Evolutionary conservation across 2,113 vertebrate genomes (phyloP).

Genomic region (Stictonetta naevosa): DNA sequence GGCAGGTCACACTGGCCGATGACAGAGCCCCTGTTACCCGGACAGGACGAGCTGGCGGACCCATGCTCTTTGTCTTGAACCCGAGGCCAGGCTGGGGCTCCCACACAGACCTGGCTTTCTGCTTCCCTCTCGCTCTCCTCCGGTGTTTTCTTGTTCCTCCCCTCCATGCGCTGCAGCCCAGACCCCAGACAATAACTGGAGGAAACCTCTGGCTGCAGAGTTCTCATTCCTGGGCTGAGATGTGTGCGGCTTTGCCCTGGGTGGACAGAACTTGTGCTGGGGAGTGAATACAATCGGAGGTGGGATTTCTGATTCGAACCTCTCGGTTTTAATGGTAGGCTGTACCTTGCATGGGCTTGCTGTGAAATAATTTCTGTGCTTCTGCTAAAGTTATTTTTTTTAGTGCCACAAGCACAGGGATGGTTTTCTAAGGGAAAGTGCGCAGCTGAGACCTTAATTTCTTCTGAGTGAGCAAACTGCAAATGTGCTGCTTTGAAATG

Average conservation of each 20-base stretch:
- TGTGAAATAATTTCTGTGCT: slow-evolving; percentile 48
- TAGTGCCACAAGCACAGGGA: not conserved
- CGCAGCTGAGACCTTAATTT: slow-evolving; percentile 22
- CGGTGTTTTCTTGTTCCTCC: slow-evolving; percentile 23
- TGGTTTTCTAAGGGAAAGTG: slow-evolving; percentile 30
- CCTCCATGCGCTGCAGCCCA: slow-evolving; percentile 14
- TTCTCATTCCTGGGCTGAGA: slow-evolving; percentile 61
- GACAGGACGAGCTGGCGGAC: not conserved
- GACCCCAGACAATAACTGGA: slow-evolving; percentile 60
- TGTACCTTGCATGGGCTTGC: slow-evolving; percentile 30
- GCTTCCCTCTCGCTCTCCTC: not conserved
- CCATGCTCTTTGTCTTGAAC: too few species aligned
- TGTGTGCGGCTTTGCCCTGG: slow-evolving; percentile 55
- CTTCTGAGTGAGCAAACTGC: not conserved
- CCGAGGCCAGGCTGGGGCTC: not conserved
- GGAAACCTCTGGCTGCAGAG: slow-evolving; percentile 66
- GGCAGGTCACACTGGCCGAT: not conserved
- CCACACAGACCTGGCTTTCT: not conserved
- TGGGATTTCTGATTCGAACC: slow-evolving; percentile 43
- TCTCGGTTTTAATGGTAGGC: slow-evolving; percentile 18
- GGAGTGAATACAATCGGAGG: slow-evolving; percentile 13
- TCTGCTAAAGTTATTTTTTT: slow-evolving; percentile 25
- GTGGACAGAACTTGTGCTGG: slow-evolving; percentile 4
- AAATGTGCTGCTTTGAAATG: slow-evolving; percentile 46
- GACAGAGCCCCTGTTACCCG: not conserved